Conservation (phyloP, 2,113 vertebrate species). For the Gallinago jamesoni region DNA sequence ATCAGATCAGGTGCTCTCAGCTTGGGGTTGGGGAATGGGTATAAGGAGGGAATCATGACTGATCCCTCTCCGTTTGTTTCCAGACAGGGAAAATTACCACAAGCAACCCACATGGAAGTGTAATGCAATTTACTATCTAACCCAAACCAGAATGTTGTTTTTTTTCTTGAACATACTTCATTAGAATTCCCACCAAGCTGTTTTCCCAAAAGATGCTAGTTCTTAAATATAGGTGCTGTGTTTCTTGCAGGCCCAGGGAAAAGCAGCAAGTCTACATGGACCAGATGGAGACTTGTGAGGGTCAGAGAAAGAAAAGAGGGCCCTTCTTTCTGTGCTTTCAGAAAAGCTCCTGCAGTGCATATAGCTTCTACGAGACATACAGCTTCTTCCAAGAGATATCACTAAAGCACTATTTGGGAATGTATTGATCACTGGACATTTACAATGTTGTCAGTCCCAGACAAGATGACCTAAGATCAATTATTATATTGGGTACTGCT, state of each 20-base stretch:
- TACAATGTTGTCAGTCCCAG: not conserved
- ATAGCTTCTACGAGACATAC: not conserved
- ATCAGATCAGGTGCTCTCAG: not conserved
- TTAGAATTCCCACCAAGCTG: not conserved
- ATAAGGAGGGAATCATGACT: not conserved
- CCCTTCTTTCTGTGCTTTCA: not conserved
- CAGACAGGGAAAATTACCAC: not conserved
- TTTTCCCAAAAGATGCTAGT: not conserved
- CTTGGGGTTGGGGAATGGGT: not conserved
- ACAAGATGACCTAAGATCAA: constrained; percentile 1
- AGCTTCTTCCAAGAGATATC: not conserved
- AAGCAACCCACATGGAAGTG: not conserved
- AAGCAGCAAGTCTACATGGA: not conserved
- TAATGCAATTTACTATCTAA: not conserved
- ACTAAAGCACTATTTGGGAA: not conserved
- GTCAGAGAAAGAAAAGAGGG: not conserved
- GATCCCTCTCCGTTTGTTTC: not conserved
- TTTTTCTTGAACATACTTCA: not conserved
- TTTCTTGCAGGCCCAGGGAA: not conserved
- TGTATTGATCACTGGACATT: not conserved
- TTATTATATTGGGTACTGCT: not conserved
- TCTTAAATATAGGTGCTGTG: not conserved
- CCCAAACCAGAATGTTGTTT: not conserved
- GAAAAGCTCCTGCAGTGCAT: not conserved
- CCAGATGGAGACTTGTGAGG: not conserved